These are phyloP conservation scores for Nothocercus julius DNA, from an alignment of 2,113 vertebrate genomes.

Conservation along the genomic window DNA sequence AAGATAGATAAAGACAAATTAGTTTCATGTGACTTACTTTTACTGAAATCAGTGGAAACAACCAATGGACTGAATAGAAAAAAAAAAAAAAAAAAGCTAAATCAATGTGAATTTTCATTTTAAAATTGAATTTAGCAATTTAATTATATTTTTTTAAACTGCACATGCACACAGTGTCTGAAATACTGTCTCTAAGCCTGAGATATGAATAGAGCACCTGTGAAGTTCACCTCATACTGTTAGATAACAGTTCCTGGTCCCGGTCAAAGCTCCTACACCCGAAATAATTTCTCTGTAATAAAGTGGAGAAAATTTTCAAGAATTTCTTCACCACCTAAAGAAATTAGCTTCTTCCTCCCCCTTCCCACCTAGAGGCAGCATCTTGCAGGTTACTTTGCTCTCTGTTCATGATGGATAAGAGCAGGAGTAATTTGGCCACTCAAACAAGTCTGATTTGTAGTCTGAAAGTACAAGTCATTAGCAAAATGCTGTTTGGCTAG, in stretches of 20 bases:
- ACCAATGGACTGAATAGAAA: neutral
- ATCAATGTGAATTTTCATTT: neutral
- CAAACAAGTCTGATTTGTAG: constrained; percentile 36
- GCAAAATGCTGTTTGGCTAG: constrained; percentile 38
- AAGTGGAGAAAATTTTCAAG: neutral
- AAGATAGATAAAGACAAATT: neutral
- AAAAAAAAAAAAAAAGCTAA: neutral
- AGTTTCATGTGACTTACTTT: neutral
- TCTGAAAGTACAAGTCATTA: constrained; percentile 50
- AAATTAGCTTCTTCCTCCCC: neutral
- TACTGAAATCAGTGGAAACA: neutral
- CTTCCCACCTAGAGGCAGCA: neutral
- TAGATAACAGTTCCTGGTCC: neutral
- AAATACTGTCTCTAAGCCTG: neutral
- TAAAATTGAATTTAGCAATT: neutral
- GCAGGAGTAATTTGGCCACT: constrained; percentile 35
- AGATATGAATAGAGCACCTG: neutral
- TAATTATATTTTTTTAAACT: neutral
- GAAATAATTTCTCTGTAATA: constrained; percentile 2
- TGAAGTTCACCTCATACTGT: neutral
- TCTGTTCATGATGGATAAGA: constrained; percentile 16
- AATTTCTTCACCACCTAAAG: constrained; percentile 6
- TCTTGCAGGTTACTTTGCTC: constrained; percentile 4
- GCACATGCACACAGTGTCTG: neutral
- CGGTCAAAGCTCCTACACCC: neutral